Evolutionary conservation across 2,797 vertebrate genomes (phyloP).

Genomic region (Meriones psammophilus): DNA sequence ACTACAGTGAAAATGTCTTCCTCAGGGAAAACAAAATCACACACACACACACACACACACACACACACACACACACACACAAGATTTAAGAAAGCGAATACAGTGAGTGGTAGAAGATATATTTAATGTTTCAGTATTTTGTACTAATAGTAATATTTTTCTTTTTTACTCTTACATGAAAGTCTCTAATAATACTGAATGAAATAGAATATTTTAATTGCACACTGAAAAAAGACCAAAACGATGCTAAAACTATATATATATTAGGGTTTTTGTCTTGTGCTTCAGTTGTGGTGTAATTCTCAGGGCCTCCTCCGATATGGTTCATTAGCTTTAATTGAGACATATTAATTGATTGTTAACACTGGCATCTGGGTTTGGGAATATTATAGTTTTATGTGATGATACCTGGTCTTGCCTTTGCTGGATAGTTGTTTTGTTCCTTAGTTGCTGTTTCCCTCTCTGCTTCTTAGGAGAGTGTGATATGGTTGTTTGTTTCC

Average conservation of each 20-base stretch:
- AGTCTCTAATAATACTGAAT: neutral
- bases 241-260: no score
- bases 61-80: neutral
- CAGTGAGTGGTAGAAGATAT: neutral
- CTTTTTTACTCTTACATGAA: neutral
- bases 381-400: neutral
- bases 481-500: neutral
- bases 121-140: neutral
- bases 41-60: neutral
- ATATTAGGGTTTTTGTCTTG: neutral
- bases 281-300: neutral
- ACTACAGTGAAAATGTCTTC: neutral
- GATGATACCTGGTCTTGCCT: neutral
- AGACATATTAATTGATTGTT: neutral
- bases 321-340: neutral
- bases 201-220: neutral
- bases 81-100: neutral
- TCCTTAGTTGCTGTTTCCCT: neutral
- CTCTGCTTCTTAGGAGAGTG: neutral
- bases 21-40: neutral
- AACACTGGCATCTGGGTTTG: neutral
- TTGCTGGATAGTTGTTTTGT: neutral
- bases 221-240: neutral
- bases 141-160: neutral
- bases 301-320: neutral